Percentiles rank a stretch among this genome's conserved stretches.
Conservation (phyloP, 2,888 invertebrate genomes). For the Margaritifera margaritifera region DNA sequence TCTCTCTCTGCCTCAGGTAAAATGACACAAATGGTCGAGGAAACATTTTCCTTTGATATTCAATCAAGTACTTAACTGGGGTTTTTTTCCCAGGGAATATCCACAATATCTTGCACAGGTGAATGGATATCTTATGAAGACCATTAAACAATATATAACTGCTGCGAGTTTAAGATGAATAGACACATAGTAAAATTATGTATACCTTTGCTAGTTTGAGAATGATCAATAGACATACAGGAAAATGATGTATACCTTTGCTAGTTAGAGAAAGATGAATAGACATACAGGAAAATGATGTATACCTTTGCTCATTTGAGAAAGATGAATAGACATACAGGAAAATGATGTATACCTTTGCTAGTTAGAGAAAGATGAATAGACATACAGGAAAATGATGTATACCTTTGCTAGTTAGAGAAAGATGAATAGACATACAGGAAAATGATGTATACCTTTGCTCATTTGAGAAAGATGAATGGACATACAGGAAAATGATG, state of each 20-base stretch:
- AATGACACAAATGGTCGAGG: too few species aligned
- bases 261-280: constrained; percentile 71
- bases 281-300: too few species aligned
- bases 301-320: constrained; percentile 74
- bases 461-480: too few species aligned
- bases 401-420: constrained; percentile 75
- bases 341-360: constrained; percentile 67
- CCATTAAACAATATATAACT: not conserved
- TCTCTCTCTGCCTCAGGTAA: too few species aligned
- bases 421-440: not conserved
- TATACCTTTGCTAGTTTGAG: constrained; percentile 75
- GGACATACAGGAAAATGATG: too few species aligned
- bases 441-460: constrained; percentile 67
- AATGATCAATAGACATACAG: not conserved
- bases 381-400: too few species aligned
- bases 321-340: not conserved
- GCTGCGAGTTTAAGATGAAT: not conserved
- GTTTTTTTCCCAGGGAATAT: not conserved
- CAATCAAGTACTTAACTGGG: too few species aligned
- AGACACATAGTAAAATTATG: too few species aligned
- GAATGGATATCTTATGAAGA: constrained; percentile 1
- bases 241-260: constrained; percentile 67
- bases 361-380: constrained; percentile 71
- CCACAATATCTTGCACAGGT: not conserved
- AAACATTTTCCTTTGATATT: too few species aligned